These are phyloP conservation scores for Gobiocypris rarus DNA, from an alignment of 2,113 vertebrate species.

Conservation along the genomic window DNA sequence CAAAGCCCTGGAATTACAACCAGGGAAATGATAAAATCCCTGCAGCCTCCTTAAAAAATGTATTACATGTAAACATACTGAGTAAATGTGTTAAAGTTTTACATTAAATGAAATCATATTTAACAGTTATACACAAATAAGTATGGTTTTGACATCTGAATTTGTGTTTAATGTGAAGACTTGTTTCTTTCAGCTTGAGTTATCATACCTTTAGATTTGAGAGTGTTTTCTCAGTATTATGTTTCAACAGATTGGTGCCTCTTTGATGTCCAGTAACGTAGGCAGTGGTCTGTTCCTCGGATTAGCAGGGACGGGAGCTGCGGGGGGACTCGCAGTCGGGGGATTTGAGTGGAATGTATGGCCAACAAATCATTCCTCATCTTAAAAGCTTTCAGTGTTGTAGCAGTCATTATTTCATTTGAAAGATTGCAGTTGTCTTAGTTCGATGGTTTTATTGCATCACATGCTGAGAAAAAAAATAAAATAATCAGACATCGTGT, in stretches of 20 bases:
- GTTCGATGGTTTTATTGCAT: background rate
- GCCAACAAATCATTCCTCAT: conserved; percentile 55
- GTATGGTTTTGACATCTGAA: background rate
- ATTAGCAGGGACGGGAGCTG: conserved; percentile 90
- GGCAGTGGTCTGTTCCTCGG: conserved; percentile 93
- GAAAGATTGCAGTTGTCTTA: background rate
- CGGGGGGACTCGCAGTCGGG: conserved; percentile 90
- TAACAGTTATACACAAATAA: background rate
- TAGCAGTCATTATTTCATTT: background rate
- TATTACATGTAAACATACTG: background rate
- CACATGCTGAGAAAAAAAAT: background rate
- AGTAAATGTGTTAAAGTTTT: background rate
- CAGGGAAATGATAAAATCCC: background rate
- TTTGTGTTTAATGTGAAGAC: background rate
- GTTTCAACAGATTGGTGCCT: conserved; percentile 88
- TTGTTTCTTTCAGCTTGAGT: background rate
- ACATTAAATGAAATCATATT: no score
- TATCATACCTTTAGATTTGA: background rate
- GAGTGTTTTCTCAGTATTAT: conserved; percentile 13
- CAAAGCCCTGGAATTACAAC: background rate
- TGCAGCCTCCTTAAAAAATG: background rate
- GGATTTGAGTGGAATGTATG: conserved; percentile 94
- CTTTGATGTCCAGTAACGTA: conserved; percentile 95
- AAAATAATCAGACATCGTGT: no score
- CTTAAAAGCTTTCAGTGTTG: conserved; percentile 1